A percentile compares a stretch with the other conserved stretches of the same genome.
phyloP scores from a whole-genome alignment of 2,113 vertebrate genomes.

The Phrynosoma blainvillii region DNA sequence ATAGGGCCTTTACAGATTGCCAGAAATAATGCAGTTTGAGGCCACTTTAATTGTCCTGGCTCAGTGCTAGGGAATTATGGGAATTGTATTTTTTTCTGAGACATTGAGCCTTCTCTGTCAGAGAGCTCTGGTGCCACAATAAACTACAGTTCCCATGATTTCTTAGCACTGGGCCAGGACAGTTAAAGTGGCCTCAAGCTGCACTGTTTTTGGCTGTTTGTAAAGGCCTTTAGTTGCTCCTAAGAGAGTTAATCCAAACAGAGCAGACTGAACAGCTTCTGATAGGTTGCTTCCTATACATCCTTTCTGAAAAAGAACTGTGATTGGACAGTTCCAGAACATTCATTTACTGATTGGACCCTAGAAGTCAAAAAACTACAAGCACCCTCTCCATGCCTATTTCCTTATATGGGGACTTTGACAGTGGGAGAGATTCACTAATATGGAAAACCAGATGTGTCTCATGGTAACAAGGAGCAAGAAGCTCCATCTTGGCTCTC shows the following conservation, averaged over 20 bases:
- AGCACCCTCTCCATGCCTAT: not conserved
- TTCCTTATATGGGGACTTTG: not conserved
- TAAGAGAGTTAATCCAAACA: not conserved
- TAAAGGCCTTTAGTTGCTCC: too few species aligned
- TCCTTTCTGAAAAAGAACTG: not conserved
- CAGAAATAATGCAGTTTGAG: too few species aligned
- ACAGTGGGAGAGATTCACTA: not conserved
- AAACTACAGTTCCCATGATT: too few species aligned
- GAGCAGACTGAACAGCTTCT: not conserved
- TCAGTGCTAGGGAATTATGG: too few species aligned
- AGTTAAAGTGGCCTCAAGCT: too few species aligned
- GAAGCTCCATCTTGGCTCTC: not conserved
- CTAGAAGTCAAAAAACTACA: not conserved
- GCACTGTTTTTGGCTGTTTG: too few species aligned
- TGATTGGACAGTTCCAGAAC: not conserved
- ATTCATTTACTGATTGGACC: not conserved
- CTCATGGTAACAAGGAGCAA: not conserved
- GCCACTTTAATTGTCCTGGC: too few species aligned
- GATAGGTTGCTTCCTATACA: not conserved
- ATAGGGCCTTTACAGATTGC: too few species aligned
- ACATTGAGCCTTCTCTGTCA: too few species aligned
- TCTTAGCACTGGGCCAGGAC: too few species aligned
- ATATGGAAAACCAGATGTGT: slow-evolving; percentile 46
- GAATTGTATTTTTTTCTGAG: too few species aligned
- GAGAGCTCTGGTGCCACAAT: too few species aligned